phyloP scores from a whole-genome alignment of 2,113 vertebrate genomes.

The Rhineura floridana region DNA sequence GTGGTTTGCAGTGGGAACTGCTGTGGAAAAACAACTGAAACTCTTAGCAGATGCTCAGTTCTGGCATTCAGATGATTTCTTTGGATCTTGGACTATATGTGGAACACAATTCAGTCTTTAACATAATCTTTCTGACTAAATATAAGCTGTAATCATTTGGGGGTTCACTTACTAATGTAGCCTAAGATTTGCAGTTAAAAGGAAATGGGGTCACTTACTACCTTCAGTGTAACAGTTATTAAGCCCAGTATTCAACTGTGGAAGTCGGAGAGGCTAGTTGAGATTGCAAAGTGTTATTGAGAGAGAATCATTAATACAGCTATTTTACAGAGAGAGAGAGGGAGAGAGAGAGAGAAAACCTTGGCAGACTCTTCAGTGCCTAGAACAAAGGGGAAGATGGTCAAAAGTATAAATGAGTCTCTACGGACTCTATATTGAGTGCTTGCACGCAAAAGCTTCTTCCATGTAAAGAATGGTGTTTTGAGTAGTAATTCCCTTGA shows the following conservation, averaged over 20 bases:
- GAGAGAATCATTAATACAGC: neutral
- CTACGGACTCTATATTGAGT: neutral
- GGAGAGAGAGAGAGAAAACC: neutral
- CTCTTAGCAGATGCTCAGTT: neutral
- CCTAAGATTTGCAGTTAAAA: neutral
- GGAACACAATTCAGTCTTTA: neutral
- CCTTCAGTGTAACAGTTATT: neutral
- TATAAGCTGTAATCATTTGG: neutral
- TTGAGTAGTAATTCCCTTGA: conserved; percentile 7
- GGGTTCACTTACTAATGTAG: neutral
- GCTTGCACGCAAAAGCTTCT: neutral
- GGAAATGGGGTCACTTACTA: neutral
- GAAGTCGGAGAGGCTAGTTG: neutral
- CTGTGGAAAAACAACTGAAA: neutral
- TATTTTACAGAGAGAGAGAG: neutral
- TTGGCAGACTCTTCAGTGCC: neutral
- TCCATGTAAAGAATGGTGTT: neutral
- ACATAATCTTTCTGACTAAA: neutral
- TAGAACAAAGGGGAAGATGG: neutral
- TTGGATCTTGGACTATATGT: neutral
- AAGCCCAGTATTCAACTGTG: neutral
- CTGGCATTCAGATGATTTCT: neutral
- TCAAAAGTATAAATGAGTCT: neutral
- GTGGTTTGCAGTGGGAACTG: neutral
- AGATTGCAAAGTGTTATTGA: neutral